A percentile compares a stretch with the other conserved stretches of the same genome.
Evolutionary conservation across 2,113 vertebrate genomes (phyloP).

Genomic region (Etheostoma cragini): DNA sequence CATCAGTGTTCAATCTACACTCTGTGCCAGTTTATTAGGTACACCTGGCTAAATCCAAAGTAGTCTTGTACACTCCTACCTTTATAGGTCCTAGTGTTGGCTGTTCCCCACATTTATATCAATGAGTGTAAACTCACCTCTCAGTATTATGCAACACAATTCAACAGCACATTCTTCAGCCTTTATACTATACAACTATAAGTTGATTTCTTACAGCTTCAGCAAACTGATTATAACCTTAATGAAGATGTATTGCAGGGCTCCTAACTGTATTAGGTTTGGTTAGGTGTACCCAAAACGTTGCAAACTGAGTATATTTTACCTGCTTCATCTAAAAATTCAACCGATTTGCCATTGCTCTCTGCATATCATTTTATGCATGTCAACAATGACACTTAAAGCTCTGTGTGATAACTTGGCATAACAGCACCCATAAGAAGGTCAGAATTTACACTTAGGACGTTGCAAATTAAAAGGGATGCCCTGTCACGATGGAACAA

Average conservation of each 20-base stretch:
- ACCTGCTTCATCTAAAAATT: not conserved
- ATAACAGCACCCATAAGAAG: not conserved
- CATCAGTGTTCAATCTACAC: not conserved
- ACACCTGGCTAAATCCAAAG: not conserved
- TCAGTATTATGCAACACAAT: not conserved
- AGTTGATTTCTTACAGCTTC: not conserved
- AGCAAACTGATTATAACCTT: not conserved
- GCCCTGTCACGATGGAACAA: constrained; percentile 1
- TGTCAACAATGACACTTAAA: not conserved
- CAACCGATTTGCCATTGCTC: constrained; percentile 8
- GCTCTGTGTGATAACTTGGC: not conserved
- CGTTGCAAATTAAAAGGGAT: not conserved
- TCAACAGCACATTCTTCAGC: not conserved
- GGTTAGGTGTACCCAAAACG: not conserved
- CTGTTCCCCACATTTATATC: not conserved
- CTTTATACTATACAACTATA: not conserved
- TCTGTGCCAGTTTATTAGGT: not conserved
- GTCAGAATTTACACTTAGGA: not conserved
- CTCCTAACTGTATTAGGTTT: not conserved
- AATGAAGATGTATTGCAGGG: not conserved
- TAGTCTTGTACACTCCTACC: not conserved
- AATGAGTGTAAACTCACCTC: not conserved
- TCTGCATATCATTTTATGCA: constrained; percentile 4
- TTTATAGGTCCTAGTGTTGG: not conserved
- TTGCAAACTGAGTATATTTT: not conserved